Conservation (phyloP, 2,113 vertebrate species). For the Megaleporinus macrocephalus region DNA sequence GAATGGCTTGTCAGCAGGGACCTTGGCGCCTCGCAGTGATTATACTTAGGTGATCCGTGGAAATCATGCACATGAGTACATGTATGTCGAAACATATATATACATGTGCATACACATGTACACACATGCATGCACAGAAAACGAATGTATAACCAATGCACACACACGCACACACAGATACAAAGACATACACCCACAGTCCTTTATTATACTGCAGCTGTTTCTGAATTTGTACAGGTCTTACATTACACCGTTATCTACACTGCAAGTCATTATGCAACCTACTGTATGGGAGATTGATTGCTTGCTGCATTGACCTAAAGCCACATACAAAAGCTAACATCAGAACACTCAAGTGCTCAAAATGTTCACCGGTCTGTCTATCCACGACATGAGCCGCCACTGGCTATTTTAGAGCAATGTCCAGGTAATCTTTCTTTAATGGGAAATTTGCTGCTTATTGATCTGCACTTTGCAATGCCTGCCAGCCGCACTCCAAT, state of each 20-base stretch:
- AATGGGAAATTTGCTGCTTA: conserved; percentile 99
- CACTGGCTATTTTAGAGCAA: conserved; percentile 90
- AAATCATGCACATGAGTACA: conserved; percentile 37
- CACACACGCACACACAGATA: neutral
- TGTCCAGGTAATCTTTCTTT: conserved; percentile 92
- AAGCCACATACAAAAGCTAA: conserved; percentile 26
- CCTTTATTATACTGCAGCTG: neutral
- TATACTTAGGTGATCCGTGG: conserved; percentile 23
- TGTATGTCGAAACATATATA: neutral
- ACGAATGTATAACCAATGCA: neutral
- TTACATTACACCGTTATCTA: neutral
- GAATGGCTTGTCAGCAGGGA: conserved; percentile 42
- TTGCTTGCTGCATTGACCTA: conserved; percentile 28
- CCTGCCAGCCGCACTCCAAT: conserved; percentile 93
- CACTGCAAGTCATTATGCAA: neutral
- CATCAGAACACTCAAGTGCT: conserved; percentile 26
- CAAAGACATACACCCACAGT: neutral
- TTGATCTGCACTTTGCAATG: conserved; percentile 94
- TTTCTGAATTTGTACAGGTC: neutral
- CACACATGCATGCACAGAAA: neutral
- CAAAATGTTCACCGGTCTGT: conserved; percentile 64
- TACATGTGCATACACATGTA: neutral
- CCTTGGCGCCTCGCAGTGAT: conserved; percentile 21
- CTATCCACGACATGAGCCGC: conserved; percentile 82
- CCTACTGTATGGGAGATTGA: conserved; percentile 26